These are phyloP conservation scores for Jacana jacana DNA, from an alignment of 2,113 vertebrate species.

Conservation along the genomic window DNA sequence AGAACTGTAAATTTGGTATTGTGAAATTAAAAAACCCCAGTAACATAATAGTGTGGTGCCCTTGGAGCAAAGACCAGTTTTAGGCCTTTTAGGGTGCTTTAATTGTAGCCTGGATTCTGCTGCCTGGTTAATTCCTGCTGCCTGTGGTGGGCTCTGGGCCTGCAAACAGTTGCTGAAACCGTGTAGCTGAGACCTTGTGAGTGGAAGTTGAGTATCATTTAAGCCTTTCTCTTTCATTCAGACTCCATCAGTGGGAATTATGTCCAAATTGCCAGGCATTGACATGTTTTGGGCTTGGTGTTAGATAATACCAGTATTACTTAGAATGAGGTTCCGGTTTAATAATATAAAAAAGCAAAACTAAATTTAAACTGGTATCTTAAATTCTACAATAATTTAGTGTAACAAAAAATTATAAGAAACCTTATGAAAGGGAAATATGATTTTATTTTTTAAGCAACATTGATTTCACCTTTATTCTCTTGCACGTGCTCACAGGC, in stretches of 20 bases:
- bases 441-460: not conserved
- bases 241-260: not conserved
- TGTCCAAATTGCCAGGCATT: not conserved
- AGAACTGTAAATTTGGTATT: not conserved
- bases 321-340: not conserved
- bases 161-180: not conserved
- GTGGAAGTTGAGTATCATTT: not conserved
- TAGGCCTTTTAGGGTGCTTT: not conserved
- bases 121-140: not conserved
- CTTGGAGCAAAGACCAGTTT: not conserved
- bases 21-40: not conserved
- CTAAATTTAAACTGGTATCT: not conserved
- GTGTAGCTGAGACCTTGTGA: not conserved
- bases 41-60: not conserved
- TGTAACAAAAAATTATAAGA: not conserved
- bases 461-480: not conserved
- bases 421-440: not conserved
- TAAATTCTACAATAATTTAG: not conserved
- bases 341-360: not conserved
- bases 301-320: not conserved
- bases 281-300: not conserved
- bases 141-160: not conserved
- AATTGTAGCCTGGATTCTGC: not conserved
- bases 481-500: not conserved
- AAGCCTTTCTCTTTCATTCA: not conserved